These are phyloP conservation scores for Leucophenga montana DNA, from an alignment of 2,888 invertebrate species.

Conservation along the genomic window DNA sequence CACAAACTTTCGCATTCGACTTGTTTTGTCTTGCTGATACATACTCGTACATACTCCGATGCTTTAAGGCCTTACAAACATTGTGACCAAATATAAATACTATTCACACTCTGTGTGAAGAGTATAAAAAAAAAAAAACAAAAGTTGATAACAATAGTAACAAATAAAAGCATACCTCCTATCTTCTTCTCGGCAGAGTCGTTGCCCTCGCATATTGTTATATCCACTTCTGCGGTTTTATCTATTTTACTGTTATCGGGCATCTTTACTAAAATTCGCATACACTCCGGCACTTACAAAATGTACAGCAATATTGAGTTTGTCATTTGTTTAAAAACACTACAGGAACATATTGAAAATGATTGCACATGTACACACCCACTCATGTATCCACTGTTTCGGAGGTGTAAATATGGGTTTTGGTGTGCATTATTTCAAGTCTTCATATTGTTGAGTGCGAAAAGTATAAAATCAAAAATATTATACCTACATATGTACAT, in stretches of 20 bases:
- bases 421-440: constrained; percentile 7
- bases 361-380: neutral
- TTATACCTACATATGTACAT: neutral
- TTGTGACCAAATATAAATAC: no score
- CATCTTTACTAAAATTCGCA: constrained; percentile 52
- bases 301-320: neutral
- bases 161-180: constrained; percentile 46
- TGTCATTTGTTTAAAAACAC: constrained; percentile 4
- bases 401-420: constrained; percentile 28
- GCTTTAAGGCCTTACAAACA: no score
- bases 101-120: no score
- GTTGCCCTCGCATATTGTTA: constrained; percentile 58
- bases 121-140: neutral
- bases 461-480: neutral
- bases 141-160: neutral
- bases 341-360: neutral
- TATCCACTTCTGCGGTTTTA: constrained; percentile 57
- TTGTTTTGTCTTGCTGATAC: no score
- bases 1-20: no score
- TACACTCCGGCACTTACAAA: constrained; percentile 10
- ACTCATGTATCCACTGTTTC: constrained; percentile 15
- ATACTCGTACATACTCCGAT: no score
- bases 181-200: constrained; percentile 49
- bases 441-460: constrained; percentile 25
- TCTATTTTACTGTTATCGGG: constrained; percentile 58